A percentile compares a stretch with the other conserved stretches of the same genome.
phyloP scores from a whole-genome alignment of 1,140 invertebrate genomes.

The Nasonia longicornis region DNA sequence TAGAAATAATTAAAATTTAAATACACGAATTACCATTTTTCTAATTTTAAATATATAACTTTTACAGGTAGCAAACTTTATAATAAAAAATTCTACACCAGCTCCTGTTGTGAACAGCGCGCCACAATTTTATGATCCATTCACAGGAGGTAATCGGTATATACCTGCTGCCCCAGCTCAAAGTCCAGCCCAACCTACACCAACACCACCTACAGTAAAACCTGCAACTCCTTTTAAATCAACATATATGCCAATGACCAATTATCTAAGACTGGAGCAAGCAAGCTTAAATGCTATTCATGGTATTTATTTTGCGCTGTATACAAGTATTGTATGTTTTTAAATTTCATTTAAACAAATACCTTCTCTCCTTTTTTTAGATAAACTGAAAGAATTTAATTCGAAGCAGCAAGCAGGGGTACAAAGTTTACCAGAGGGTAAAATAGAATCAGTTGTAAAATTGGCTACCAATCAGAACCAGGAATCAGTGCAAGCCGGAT shows the following conservation, averaged over 20 bases:
- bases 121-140: slow-evolving; percentile 79
- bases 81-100: slow-evolving; percentile 79
- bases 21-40: slow-evolving; percentile 3
- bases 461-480: slow-evolving; percentile 67
- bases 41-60: slow-evolving; percentile 52
- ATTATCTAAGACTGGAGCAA: slow-evolving; percentile 75
- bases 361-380: slow-evolving; percentile 61
- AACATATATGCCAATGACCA: slow-evolving; percentile 61
- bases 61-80: slow-evolving; percentile 91
- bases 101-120: slow-evolving; percentile 57
- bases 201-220: slow-evolving; percentile 52
- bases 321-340: background rate
- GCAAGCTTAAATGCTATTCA: slow-evolving; percentile 74
- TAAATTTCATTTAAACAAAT: background rate
- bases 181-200: slow-evolving; percentile 50
- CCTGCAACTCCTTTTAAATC: slow-evolving; percentile 45
- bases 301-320: slow-evolving; percentile 63
- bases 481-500: slow-evolving; percentile 63
- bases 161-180: slow-evolving; percentile 65
- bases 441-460: slow-evolving; percentile 74
- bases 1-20: background rate
- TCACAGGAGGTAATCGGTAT: slow-evolving; percentile 84
- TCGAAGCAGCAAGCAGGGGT: slow-evolving; percentile 68
- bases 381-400: slow-evolving; percentile 80
- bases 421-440: slow-evolving; percentile 68